These are phyloP conservation scores for Tetranychus piercei DNA, from an alignment of 2,888 invertebrate genomes.

Conservation along the genomic window DNA sequence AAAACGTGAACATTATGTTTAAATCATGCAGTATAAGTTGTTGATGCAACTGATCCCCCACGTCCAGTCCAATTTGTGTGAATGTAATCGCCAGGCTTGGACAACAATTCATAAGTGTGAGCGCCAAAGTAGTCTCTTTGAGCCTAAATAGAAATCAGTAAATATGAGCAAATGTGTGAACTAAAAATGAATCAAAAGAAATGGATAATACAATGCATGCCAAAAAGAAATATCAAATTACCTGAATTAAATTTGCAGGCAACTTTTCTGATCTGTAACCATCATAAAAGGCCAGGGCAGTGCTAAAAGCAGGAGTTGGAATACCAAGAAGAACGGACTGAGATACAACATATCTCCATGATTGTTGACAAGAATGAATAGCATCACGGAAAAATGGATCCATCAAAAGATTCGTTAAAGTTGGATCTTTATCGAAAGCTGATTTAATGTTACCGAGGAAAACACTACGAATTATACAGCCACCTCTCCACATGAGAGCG, in stretches of 20 bases:
- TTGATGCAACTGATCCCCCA: slow-evolving; percentile 86
- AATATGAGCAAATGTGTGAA: not conserved
- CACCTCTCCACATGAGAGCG: slow-evolving; percentile 97
- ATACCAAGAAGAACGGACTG: slow-evolving; percentile 51
- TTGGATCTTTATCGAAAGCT: slow-evolving; percentile 73
- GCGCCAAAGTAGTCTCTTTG: slow-evolving; percentile 97
- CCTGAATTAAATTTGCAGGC: slow-evolving; percentile 82
- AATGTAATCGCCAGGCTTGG: slow-evolving; percentile 64
- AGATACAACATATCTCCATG: slow-evolving; percentile 66
- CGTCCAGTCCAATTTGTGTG: slow-evolving; percentile 99
- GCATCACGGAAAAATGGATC: slow-evolving; percentile 81
- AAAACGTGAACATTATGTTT: too few species aligned
- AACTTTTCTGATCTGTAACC: slow-evolving; percentile 68
- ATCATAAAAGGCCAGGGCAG: slow-evolving; percentile 91
- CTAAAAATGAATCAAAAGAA: slow-evolving; percentile 21
- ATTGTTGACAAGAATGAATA: slow-evolving; percentile 55
- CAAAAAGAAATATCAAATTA: slow-evolving; percentile 34
- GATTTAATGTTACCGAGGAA: slow-evolving; percentile 78
- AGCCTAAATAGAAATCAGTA: slow-evolving; percentile 38
- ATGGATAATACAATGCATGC: slow-evolving; percentile 11
- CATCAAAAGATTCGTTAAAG: slow-evolving; percentile 64
- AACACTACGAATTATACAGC: slow-evolving; percentile 86
- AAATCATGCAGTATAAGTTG: slow-evolving; percentile 56
- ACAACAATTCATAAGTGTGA: slow-evolving; percentile 82
- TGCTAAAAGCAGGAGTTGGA: slow-evolving; percentile 75